Conservation (phyloP, 2,113 vertebrate species). For the Propithecus coquereli region DNA sequence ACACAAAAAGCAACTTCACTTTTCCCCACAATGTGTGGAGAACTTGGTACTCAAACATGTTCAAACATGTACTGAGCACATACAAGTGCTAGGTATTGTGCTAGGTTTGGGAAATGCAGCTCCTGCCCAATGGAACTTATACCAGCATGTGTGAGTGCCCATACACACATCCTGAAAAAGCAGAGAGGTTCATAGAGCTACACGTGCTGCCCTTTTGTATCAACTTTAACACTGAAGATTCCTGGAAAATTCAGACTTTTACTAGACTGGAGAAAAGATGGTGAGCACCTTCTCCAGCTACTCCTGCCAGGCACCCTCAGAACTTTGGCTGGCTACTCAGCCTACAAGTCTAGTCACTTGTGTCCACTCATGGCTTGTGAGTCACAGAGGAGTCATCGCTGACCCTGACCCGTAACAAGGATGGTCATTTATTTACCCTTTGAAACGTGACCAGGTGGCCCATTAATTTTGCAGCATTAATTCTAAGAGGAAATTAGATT, state of each 20-base stretch:
- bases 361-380: neutral
- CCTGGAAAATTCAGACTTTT: neutral
- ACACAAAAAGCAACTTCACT: too few species aligned
- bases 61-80: accelerated
- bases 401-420: conserved; percentile 37
- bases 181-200: accelerated
- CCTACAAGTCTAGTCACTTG: neutral
- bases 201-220: neutral
- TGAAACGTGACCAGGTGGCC: conserved; percentile 57
- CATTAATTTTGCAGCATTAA: conserved; percentile 65
- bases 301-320: neutral
- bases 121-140: accelerated
- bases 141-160: too few species aligned
- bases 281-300: accelerated
- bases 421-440: conserved; percentile 52
- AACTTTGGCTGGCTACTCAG: accelerated
- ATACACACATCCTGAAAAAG: neutral
- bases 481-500: conserved; percentile 75
- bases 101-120: neutral
- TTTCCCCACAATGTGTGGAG: too few species aligned
- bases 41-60: too few species aligned
- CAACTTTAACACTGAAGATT: neutral
- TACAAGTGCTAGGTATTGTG: neutral
- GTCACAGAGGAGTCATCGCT: conserved; percentile 39
- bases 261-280: neutral